A percentile compares a stretch with the other conserved stretches of the same genome.
Evolutionary conservation across 2,888 invertebrate genomes (phyloP).

Genomic region (Eupithecia subumbrata): DNA sequence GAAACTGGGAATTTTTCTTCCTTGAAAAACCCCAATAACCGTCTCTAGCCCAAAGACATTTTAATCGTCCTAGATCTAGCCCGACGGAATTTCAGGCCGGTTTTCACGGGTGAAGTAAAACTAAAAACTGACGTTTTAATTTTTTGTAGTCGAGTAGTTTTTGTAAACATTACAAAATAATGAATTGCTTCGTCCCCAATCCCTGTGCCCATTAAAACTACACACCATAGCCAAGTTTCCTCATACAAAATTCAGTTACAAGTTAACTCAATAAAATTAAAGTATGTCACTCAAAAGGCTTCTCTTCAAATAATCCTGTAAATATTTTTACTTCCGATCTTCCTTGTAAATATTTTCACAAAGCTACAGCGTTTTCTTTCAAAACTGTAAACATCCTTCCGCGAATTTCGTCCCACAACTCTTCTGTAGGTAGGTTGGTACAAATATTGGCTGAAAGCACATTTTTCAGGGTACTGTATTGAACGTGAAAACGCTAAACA

Average conservation of each 20-base stretch:
- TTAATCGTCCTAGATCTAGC: neutral
- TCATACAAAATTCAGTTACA: neutral
- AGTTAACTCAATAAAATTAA: neutral
- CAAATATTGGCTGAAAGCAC: constrained; percentile 27
- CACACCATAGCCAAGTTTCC: too few relatives aligned
- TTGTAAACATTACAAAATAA: neutral
- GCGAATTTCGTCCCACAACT: neutral
- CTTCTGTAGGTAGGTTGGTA: neutral
- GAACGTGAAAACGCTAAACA: constrained; percentile 51
- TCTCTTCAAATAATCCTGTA: neutral
- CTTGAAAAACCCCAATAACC: neutral
- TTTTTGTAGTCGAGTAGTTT: neutral
- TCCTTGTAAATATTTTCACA: constrained; percentile 6
- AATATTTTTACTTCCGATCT: neutral
- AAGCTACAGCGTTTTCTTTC: neutral
- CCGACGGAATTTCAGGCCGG: neutral
- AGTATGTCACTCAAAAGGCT: neutral
- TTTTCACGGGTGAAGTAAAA: neutral
- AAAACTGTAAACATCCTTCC: neutral
- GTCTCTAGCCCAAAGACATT: too few relatives aligned
- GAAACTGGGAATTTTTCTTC: neutral
- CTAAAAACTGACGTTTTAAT: neutral
- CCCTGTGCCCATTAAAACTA: neutral
- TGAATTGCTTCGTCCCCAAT: neutral
- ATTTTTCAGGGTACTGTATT: constrained; percentile 43